Percentiles rank a stretch among this genome's conserved stretches.
Conservation (phyloP, 2,113 vertebrate genomes). For the Excalfactoria chinensis region DNA sequence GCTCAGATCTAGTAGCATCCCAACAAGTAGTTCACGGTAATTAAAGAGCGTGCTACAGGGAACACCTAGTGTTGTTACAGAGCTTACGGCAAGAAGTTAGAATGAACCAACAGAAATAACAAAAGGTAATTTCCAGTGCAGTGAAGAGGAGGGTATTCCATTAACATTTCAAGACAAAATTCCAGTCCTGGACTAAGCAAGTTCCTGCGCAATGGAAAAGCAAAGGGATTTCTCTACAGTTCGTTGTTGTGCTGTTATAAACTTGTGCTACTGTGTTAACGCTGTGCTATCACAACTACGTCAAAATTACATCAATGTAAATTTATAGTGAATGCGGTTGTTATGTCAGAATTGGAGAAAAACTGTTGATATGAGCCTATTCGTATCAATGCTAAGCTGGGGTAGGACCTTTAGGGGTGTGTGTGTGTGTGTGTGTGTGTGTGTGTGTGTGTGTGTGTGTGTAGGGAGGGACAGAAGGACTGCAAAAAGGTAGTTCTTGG, state of each 20-base stretch:
- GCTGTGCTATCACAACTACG: neutral
- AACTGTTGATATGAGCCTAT: fast-evolving
- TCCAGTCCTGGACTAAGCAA: neutral
- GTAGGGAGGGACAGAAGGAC: neutral
- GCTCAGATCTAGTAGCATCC: neutral
- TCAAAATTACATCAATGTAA: neutral
- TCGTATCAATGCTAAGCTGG: neutral
- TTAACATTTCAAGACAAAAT: neutral
- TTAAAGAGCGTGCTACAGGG: neutral
- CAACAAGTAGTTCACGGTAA: neutral
- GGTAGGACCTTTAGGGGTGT: neutral
- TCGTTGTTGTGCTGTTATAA: neutral
- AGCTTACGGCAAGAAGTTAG: neutral
- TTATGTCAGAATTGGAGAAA: neutral
- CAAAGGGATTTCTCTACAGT: neutral
- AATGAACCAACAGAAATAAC: neutral
- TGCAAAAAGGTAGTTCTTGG: neutral
- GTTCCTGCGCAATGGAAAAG: neutral
- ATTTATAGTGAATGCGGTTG: neutral
- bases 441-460: fast-evolving
- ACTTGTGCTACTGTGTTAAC: neutral
- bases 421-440: fast-evolving
- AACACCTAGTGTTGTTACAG: too few relatives aligned
- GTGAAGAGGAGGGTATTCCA: neutral
- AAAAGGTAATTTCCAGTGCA: neutral